phyloP scores from a whole-genome alignment of 2,888 invertebrate genomes.

The Drosophila meridionalis region DNA sequence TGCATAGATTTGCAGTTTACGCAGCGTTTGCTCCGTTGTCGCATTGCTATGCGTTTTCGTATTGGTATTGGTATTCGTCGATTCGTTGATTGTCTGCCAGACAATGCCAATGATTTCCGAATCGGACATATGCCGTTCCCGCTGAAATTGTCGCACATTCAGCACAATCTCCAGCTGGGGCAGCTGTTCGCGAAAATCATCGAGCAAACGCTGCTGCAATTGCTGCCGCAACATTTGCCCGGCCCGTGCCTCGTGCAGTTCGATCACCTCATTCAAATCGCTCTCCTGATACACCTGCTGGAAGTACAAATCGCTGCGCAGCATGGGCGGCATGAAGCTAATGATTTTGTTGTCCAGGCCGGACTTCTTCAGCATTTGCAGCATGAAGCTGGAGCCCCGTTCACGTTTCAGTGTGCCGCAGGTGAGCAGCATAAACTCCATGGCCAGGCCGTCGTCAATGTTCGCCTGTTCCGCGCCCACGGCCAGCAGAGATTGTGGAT shows the following conservation, averaged over 20 bases:
- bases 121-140: constrained; percentile 41
- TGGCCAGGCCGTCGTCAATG: constrained; percentile 30
- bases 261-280: constrained; percentile 34
- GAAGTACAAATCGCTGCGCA: constrained; percentile 43
- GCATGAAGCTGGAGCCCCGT: constrained; percentile 15
- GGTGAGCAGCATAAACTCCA: constrained; percentile 34
- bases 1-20: constrained; percentile 23
- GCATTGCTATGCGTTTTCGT: not conserved
- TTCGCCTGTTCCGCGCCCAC: constrained; percentile 16
- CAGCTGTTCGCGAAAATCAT: constrained; percentile 36
- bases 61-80: not conserved
- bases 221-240: constrained; percentile 1
- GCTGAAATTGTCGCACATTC: constrained; percentile 42
- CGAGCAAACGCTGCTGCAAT: constrained; percentile 23
- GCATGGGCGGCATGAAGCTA: constrained; percentile 43
- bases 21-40: constrained; percentile 18
- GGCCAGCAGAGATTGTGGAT: constrained; percentile 13
- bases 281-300: constrained; percentile 31
- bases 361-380: constrained; percentile 25
- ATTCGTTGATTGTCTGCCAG: constrained; percentile 37
- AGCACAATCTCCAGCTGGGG: constrained; percentile 27
- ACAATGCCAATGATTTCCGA: constrained; percentile 40
- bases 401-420: constrained; percentile 29
- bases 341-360: constrained; percentile 34
- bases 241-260: constrained; percentile 29